Evolutionary conservation across 1,140 invertebrate species (phyloP), one percentile per base, ranked within the genome.

Genomic region (Bombus ignitus): DNA sequence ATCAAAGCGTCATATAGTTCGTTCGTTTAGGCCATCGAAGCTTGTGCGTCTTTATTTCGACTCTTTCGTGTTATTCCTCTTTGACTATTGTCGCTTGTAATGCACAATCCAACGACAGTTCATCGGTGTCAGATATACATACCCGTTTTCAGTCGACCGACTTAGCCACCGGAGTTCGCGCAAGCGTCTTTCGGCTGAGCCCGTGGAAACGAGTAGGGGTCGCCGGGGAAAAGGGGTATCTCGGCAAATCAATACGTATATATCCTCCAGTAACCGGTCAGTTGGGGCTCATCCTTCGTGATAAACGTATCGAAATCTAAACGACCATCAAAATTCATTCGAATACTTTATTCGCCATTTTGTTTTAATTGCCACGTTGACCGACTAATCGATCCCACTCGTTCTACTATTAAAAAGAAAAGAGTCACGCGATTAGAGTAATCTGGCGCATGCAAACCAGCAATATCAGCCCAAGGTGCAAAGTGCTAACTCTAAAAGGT

Each of bases 211-310:
- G 75, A 47, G 75, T 70, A 39, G 85, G 68, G 70, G 53, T 15
- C n/a, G 74, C 62, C 59, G 73, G 70, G 83, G 74, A n/a, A 32
- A 68, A 68, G 84, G 71, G 62, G 70, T 83, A 85, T 85, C 87
- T 89, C 81, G 79, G 91, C 84, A 90, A 93, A 94, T 95, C 94
- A 95, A 95, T 95, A 95, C 94, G 92, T 92, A 93, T 94, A 94
- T 94, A 93, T 94, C 94, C 93, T 93, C 94, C 91, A 88, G 86
- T 92, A 83, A 90, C 90, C 81, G 91, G 91, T 88, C 93, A 94
- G 94, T 94, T 90, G 92, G 92, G 92, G 93, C 91, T 94, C 90
- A 92, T 91, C 92, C 89, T 91, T 92, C 83, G 91, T 85, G 83
- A 89, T 79, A 85, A 86, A 86, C 88, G 88, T 68, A 76, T 86